phyloP scores from a whole-genome alignment of 2,113 vertebrate genomes.

The Atrichornis clamosus region DNA sequence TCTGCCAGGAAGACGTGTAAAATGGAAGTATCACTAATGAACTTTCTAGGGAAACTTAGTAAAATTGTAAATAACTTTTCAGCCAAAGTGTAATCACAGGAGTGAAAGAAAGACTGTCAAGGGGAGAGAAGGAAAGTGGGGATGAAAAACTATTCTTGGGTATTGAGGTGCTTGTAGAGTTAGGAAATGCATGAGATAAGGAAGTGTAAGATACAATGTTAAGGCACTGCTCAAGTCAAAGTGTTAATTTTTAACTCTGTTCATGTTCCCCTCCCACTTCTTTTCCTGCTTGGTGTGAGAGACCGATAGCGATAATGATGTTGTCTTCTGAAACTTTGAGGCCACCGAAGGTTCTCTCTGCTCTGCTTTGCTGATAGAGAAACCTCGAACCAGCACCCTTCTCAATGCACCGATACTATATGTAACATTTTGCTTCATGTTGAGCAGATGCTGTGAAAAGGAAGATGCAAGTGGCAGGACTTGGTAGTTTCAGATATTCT shows the following conservation, averaged over 20 bases:
- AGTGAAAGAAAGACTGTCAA: neutral
- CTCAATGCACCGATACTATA: neutral
- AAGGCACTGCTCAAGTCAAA: neutral
- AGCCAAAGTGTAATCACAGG: neutral
- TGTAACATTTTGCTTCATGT: neutral
- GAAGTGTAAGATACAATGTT: neutral
- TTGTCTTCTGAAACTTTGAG: neutral
- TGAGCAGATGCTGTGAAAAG: neutral
- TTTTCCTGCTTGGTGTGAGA: neutral
- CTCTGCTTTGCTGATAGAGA: neutral
- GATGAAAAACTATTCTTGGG: rapidly evolving
- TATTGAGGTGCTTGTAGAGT: neutral
- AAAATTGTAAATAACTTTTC: neutral
- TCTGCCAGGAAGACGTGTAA: neutral
- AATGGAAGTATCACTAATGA: neutral
- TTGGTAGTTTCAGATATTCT: neutral
- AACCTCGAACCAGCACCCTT: neutral
- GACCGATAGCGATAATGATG: neutral
- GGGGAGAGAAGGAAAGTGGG: neutral
- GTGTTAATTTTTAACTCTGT: neutral
- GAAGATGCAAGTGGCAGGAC: neutral
- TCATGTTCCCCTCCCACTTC: rapidly evolving
- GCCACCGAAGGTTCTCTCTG: neutral
- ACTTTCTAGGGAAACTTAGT: neutral
- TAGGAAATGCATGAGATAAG: neutral